These are phyloP conservation scores for Tetragnatha montana DNA, from an alignment of 2,888 invertebrate species.

Conservation along the genomic window DNA sequence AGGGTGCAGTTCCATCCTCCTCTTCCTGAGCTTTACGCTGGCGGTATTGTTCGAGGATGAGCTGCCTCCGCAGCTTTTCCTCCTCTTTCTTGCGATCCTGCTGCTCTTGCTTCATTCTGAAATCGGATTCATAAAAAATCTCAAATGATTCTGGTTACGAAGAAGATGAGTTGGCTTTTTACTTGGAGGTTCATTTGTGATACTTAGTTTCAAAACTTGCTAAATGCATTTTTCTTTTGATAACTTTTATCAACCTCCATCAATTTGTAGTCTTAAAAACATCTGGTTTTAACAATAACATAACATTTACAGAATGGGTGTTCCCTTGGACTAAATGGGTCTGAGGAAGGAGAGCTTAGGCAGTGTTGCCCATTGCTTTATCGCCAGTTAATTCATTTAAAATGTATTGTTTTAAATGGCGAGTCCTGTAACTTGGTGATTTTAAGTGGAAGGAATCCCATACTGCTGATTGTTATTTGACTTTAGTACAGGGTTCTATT, in stretches of 20 bases:
- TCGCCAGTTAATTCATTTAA: too few relatives aligned
- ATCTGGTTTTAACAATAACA: too few relatives aligned
- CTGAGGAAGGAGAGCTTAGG: too few relatives aligned
- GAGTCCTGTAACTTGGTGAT: too few relatives aligned
- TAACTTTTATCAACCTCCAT: neutral
- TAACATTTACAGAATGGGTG: too few relatives aligned
- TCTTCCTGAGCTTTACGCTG: slow-evolving; percentile 94
- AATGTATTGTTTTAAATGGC: too few relatives aligned
- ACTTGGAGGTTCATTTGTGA: too few relatives aligned
- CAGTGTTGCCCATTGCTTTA: too few relatives aligned
- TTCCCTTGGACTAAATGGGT: too few relatives aligned
- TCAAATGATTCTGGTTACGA: neutral
- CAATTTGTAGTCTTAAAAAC: neutral
- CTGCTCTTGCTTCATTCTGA: slow-evolving; percentile 83
- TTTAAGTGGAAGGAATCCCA: too few relatives aligned
- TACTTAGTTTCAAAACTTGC: neutral
- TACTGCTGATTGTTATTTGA: too few relatives aligned
- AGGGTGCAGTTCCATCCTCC: slow-evolving; percentile 75
- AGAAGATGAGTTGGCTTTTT: neutral
- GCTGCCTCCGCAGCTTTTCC: slow-evolving; percentile 89
- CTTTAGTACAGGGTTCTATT: too few relatives aligned
- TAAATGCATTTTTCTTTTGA: neutral
- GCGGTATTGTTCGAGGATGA: slow-evolving; percentile 94
- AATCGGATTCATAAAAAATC: slow-evolving; percentile 1
- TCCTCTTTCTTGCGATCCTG: slow-evolving; percentile 85